Conservation (phyloP, 2,113 vertebrate genomes). For the Ochotona curzoniae region DNA sequence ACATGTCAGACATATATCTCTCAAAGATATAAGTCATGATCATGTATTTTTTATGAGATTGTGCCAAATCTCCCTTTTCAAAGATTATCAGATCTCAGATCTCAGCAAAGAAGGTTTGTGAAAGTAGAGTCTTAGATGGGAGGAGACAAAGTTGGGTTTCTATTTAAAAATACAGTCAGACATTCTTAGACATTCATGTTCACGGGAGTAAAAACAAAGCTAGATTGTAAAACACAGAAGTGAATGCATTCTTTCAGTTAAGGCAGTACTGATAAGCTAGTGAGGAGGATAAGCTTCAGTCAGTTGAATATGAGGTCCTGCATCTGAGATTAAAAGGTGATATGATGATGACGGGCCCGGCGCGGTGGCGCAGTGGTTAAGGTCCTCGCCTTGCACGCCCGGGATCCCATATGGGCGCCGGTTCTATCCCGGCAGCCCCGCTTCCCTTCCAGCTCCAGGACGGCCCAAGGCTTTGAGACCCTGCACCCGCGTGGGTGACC, state of each 20-base stretch:
- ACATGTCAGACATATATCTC: conserved; percentile 49
- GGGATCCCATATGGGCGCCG: no score
- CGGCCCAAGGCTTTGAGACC: no score
- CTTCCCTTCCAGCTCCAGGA: no score
- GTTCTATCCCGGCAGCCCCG: no score
- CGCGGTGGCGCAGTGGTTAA: no score
- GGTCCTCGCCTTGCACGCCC: no score
- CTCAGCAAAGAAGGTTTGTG: conserved; percentile 43
- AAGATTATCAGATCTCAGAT: conserved; percentile 55
- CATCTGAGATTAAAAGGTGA: neutral
- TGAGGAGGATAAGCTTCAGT: neutral
- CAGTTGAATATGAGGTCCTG: neutral
- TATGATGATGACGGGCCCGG: no score
- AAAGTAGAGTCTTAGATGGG: conserved; percentile 31
- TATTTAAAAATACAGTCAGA: neutral
- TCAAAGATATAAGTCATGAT: conserved; percentile 18
- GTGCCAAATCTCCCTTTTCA: conserved; percentile 36
- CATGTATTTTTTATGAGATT: conserved; percentile 42
- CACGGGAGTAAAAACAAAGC: neutral
- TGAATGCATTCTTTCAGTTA: neutral
- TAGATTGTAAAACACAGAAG: neutral
- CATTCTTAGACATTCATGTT: conserved; percentile 1
- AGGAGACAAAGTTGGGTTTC: neutral
- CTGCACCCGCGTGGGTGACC: no score
- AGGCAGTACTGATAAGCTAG: neutral